These are phyloP conservation scores for Nymphalis urticae DNA, from an alignment of 2,888 invertebrate species.

Conservation along the genomic window DNA sequence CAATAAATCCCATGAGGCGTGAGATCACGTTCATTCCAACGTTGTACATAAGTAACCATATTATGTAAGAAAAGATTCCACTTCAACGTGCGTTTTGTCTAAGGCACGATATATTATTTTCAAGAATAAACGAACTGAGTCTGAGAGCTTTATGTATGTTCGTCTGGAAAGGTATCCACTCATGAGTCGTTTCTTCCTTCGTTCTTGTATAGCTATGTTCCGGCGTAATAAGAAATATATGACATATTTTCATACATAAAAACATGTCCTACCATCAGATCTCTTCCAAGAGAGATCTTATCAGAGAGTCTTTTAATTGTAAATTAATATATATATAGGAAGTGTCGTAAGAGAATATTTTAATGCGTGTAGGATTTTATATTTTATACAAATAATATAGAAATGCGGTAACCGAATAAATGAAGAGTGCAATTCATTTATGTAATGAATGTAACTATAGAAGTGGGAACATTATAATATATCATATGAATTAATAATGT, in stretches of 20 bases:
- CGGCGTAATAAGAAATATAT: too few relatives aligned
- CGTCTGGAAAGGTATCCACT: too few relatives aligned
- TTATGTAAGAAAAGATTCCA: constrained; percentile 34
- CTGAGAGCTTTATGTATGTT: too few relatives aligned
- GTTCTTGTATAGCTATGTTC: too few relatives aligned
- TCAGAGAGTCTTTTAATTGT: too few relatives aligned
- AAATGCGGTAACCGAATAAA: not conserved
- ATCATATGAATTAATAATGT: constrained; percentile 33
- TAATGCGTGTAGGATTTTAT: too few relatives aligned
- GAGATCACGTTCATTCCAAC: constrained; percentile 40
- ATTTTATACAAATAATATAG: not conserved
- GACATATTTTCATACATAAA: too few relatives aligned
- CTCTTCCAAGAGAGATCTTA: too few relatives aligned
- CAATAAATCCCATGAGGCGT: constrained; percentile 42
- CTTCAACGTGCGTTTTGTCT: constrained; percentile 28
- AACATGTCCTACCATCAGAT: too few relatives aligned
- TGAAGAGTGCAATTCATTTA: not conserved
- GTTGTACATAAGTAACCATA: constrained; percentile 34
- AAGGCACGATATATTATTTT: not conserved
- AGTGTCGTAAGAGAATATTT: not conserved
- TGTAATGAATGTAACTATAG: constrained; percentile 11
- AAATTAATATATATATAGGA: too few relatives aligned
- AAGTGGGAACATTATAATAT: constrained; percentile 17
- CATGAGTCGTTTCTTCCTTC: too few relatives aligned
- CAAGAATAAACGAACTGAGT: too few relatives aligned